These are phyloP conservation scores for Alitta virens DNA, from an alignment of 2,888 invertebrate genomes.

Conservation along the genomic window DNA sequence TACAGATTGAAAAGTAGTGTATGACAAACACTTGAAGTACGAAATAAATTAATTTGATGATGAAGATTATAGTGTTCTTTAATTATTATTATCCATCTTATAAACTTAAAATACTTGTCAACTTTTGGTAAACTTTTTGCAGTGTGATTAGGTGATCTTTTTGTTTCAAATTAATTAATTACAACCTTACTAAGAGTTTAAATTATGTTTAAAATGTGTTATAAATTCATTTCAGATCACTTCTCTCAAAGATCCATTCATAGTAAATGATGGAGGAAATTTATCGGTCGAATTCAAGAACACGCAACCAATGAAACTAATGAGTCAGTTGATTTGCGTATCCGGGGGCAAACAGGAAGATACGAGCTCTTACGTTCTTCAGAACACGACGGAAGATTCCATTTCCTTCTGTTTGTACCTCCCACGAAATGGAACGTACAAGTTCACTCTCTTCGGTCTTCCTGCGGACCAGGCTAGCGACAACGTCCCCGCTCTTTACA, in stretches of 20 bases:
- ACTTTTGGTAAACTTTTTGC: too few species aligned
- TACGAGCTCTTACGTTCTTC: neutral
- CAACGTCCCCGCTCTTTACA: neutral
- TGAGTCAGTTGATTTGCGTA: neutral
- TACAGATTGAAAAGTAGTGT: too few species aligned
- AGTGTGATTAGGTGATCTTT: too few species aligned
- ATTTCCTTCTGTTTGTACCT: neutral
- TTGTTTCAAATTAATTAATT: too few species aligned
- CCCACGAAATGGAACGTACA: neutral
- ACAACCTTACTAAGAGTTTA: too few species aligned
- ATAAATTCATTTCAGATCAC: too few species aligned
- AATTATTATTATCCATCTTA: too few species aligned
- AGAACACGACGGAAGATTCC: neutral
- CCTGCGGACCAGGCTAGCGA: neutral
- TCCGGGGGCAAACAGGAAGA: neutral
- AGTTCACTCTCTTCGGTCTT: neutral
- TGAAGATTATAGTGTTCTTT: too few species aligned
- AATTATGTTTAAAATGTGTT: too few species aligned
- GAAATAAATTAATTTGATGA: too few species aligned
- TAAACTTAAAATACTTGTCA: too few species aligned
- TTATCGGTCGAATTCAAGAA: neutral
- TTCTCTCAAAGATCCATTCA: neutral
- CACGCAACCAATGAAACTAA: neutral
- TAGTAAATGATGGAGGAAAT: neutral
- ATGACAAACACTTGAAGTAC: too few species aligned